Evolutionary conservation across 2,797 vertebrate species (phyloP).

Genomic region (Alca torda): DNA sequence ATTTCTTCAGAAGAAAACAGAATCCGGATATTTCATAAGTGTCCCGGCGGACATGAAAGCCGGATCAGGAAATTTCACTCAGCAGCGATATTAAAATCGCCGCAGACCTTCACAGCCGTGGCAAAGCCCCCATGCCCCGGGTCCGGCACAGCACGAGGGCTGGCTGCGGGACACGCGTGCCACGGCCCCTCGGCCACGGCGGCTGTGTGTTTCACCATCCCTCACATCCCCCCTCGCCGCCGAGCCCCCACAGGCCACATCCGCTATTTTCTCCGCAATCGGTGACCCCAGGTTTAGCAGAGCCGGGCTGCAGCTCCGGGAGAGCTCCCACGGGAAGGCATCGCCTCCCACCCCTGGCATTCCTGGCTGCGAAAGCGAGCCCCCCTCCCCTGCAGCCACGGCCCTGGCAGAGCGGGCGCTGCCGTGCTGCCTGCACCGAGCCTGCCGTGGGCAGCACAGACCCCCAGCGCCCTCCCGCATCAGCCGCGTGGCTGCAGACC

Average conservation of each 20-base stretch:
- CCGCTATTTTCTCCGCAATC: not conserved
- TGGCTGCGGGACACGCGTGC: not conserved
- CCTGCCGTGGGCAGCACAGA: no score
- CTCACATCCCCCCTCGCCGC: not conserved
- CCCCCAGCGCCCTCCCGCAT: no score
- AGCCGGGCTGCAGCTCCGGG: not conserved
- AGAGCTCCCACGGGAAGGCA: not conserved
- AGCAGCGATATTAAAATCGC: slow-evolving; percentile 11
- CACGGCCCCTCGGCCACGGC: no score
- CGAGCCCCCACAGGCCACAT: no score
- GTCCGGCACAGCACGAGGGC: rapidly evolving
- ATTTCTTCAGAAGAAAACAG: slow-evolving; percentile 50
- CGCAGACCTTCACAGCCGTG: not conserved
- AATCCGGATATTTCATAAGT: slow-evolving; percentile 54
- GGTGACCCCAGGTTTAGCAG: not conserved
- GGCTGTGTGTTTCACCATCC: not conserved
- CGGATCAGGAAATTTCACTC: slow-evolving; percentile 66
- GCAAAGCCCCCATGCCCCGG: not conserved
- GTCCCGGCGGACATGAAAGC: slow-evolving; percentile 61
- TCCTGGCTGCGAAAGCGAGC: not conserved
- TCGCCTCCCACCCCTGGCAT: not conserved
- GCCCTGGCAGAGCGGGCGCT: no score
- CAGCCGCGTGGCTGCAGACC: no score
- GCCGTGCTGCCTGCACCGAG: no score
- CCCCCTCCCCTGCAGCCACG: not conserved